Evolutionary conservation across 2,888 invertebrate species (phyloP).

Genomic region (Limnephilus marmoratus): DNA sequence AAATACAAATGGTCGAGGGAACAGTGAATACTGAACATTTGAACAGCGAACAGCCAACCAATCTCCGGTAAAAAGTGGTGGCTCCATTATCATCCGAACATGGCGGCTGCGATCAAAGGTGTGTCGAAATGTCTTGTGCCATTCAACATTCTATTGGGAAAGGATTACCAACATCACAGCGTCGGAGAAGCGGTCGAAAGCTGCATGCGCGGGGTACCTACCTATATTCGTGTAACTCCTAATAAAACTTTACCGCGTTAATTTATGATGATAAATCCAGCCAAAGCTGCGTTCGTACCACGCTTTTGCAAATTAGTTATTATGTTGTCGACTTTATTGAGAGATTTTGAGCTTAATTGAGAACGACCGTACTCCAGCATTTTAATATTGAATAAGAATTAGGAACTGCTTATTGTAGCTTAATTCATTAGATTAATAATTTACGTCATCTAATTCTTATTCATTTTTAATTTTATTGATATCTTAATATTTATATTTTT

Average conservation of each 20-base stretch:
- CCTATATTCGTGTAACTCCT: constrained; percentile 50
- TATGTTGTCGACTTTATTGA: constrained; percentile 4
- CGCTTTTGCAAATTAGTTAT: constrained; percentile 24
- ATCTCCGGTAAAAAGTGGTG: constrained; percentile 30
- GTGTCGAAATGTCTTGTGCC: constrained; percentile 56
- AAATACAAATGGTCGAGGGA: constrained; percentile 10
- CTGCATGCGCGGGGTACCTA: constrained; percentile 18
- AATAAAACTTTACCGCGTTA: constrained; percentile 53
- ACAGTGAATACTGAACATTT: not conserved
- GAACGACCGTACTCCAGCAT: not conserved
- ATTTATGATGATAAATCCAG: constrained; percentile 49
- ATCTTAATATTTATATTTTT: not conserved
- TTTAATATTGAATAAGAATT: not conserved
- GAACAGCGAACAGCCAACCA: not conserved
- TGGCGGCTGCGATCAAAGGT: constrained; percentile 62
- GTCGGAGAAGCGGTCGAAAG: constrained; percentile 35
- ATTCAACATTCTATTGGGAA: constrained; percentile 54
- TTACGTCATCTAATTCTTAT: not conserved
- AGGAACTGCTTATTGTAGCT: not conserved
- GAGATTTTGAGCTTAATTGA: constrained; percentile 6
- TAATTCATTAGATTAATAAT: not conserved
- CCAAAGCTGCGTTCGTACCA: constrained; percentile 20
- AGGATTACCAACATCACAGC: constrained; percentile 53
- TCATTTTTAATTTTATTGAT: not conserved
- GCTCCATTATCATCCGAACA: constrained; percentile 43